Base-by-base conservation (phyloP, 2,888 invertebrate species). In the Nasonovia ribisnigri region DNA sequence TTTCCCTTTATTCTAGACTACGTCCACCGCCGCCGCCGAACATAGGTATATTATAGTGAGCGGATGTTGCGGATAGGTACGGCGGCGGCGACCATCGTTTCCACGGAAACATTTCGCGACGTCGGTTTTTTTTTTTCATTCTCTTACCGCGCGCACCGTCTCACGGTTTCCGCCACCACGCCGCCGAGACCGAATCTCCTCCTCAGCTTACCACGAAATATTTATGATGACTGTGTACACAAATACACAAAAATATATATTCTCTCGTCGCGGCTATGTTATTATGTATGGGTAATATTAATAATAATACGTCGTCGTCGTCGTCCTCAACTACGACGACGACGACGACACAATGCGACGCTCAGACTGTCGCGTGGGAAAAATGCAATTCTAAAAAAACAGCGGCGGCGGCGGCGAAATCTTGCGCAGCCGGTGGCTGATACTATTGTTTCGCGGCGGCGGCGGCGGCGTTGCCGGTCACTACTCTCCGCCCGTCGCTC, bases 31-130 rank as follows among this genome's bases (percentile, higher is more conserved):
- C 67, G 3, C 67, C 77, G 77, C 77, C 2, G 36, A 8, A 8
- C 36, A 36, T 77, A 77, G 77, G 36, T 77, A 36, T 42, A 77
- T 36, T 16, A 36, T 77, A 20, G 57, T 8, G 77, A 36, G 36
- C 77, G 77, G 77, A 77, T 36, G 36, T 77, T 77, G 36, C 77
- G 36, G 77, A 77, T 77, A 77, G 36, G 77, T 36, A 36, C 77
- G 36, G 36, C 20, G 77, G 36, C 89, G 60, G 42, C 89, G 29
- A 90, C 90, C 60, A 90, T 90, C 60, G 90, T 90, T 90, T 90
- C 90, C 90, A 90, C 90, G 90, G 90, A 90, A 90, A 90, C 90
- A 90, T 90, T 90, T 90, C 57, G 42, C 60, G 60, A 43, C 57
- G 57, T 51, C 60, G 60, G 60, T 67, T 90, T 89, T 89, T 89